These are phyloP conservation scores for Pocillopora verrucosa DNA, from an alignment of 64 coral and sea anemone species.

Conservation along the genomic window DNA sequence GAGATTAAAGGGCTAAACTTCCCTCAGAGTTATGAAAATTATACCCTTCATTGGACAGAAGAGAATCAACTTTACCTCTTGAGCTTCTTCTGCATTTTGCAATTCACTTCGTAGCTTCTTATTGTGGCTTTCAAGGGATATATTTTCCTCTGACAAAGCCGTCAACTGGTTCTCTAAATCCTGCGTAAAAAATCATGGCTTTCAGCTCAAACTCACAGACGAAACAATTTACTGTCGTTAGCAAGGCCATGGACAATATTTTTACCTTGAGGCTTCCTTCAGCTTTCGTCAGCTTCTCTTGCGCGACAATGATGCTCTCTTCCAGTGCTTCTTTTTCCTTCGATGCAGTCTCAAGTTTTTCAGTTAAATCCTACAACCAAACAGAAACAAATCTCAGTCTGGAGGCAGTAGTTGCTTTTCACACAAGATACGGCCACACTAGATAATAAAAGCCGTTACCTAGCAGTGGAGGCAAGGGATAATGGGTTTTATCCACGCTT, in stretches of 20 bases:
- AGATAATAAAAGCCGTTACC: too few species aligned
- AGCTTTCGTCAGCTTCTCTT: neutral
- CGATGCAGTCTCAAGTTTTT: neutral
- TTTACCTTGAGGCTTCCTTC: constrained; percentile 25
- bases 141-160: constrained; percentile 35
- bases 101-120: constrained; percentile 12
- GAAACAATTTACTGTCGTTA: neutral
- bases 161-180: constrained; percentile 17
- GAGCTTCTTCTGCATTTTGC: constrained; percentile 2
- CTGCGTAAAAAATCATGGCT: neutral
- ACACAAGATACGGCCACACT: neutral
- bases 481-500: too few species aligned
- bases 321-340: constrained; percentile 2
- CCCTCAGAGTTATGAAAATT: neutral
- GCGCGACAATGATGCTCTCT: neutral
- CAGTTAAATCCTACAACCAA: constrained; percentile 6
- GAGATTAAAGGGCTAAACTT: too few species aligned
- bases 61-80: neutral
- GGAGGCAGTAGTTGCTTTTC: neutral
- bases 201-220: neutral
- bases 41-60: neutral
- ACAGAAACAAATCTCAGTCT: neutral
- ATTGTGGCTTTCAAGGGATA: constrained; percentile 30
- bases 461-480: too few species aligned
- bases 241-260: neutral